These are phyloP conservation scores for Nomia melanderi DNA, from an alignment of 1,140 invertebrate genomes.

Conservation along the genomic window DNA sequence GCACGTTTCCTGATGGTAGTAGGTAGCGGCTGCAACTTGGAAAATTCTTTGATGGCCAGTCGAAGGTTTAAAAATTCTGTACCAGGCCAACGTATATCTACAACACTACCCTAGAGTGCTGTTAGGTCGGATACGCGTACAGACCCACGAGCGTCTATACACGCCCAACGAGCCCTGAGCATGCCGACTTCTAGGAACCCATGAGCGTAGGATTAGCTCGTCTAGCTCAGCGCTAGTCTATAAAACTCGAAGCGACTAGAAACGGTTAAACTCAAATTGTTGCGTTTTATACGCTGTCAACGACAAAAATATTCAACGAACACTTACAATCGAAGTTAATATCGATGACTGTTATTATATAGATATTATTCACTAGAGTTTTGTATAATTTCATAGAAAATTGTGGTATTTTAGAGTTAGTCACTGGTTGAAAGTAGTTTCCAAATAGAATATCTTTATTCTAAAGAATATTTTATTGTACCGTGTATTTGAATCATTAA, in stretches of 20 bases:
- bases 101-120: constrained; percentile 58
- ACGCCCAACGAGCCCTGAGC: constrained; percentile 59
- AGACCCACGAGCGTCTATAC: constrained; percentile 24
- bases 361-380: too few species aligned
- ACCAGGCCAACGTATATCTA: constrained; percentile 50
- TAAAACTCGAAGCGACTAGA: background rate
- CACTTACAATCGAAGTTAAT: background rate
- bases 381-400: background rate
- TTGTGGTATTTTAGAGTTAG: background rate
- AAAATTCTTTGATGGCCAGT: constrained; percentile 41
- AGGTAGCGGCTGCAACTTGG: background rate
- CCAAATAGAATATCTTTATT: too few species aligned
- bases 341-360: background rate
- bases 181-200: constrained; percentile 71
- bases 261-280: background rate
- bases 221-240: background rate
- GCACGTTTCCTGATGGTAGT: background rate
- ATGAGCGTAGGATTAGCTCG: constrained; percentile 68
- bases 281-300: background rate
- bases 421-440: too few species aligned
- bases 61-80: constrained; percentile 45
- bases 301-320: background rate
- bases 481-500: too few species aligned
- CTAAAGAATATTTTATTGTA: too few species aligned
- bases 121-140: constrained; percentile 53